Evolutionary conservation across 2,113 vertebrate genomes (phyloP), one percentile per base, ranked within the genome.

Genomic region (Thomomys bottae): DNA sequence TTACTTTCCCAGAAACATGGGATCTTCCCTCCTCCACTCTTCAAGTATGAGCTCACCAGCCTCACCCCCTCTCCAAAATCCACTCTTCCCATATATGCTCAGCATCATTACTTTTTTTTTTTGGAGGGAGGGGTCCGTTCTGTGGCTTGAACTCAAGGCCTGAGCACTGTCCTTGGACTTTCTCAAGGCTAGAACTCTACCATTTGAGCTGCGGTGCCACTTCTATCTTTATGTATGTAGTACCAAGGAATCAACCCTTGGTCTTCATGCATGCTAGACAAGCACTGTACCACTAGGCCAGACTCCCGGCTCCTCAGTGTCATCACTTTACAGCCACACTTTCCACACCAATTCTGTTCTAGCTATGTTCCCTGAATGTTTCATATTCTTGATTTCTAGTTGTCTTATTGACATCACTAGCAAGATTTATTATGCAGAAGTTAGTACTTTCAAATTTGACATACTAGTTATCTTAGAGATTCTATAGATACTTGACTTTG

Each of bases 1-100:
- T 54, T 15, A 10, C 5, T 9, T 49, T 26, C 64, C 21, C 21
- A 0, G 34, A 9, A 38, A 59, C 12, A 20, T 26, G 38, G 0
- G 34, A 7, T 73, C 49, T 36, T 77, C 68, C 8, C 77, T 73
- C 63, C 15, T 40, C 49, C 15, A 2, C 14, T 63, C 23, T 54
- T 59, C 9, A 67, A 6, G 20, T 49, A 49, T 49, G 45, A 73
- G 23, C 34, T 34, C 5, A 24, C 26, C 38, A 9, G 64, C n/a
- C 30, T 18, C 66, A 54, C 59, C 28, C n/a, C 45, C 45, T 49
- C 14, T 12, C 45, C 14, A 8, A n/a, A n/a, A n/a, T 36, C 49
- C 11, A 1, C 10, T 63, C 23, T 54, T 49, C 9, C 67, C 8
- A 24, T 49, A 49, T 49, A 12, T 73, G 18, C 34, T 34, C 5